Base-by-base conservation (phyloP, 2,888 invertebrate species). In the Adelphocoris suturalis region DNA sequence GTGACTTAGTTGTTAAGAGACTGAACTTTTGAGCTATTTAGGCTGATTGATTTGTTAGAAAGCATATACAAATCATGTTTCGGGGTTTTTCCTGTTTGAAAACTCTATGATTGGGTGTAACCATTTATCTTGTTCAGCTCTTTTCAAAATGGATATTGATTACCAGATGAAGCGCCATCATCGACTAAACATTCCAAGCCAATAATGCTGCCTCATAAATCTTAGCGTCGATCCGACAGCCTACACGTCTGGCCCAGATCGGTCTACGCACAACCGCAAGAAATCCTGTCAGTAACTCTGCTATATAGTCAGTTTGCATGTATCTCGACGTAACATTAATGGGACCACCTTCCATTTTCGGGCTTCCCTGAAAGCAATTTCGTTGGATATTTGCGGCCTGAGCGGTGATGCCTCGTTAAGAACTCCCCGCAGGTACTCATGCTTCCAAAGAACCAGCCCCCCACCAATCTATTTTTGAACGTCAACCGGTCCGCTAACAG, bases 391-490 rank as follows among this genome's bases (percentile, higher is more conserved):
- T 52, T 16, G 52, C 16, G 52, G 16, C 16, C 13, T 37, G 37
- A 37, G 37, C 37, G 37, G 13, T 61, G 61, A 9, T 61, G 16
- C 61, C 19, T 61, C 61, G 61, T 61, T 16, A 61, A 61, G 16
- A 16, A 61, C n/a, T 61, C 61, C 61, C 19, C 19, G 16, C n/a
- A 19, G 61, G 61, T n/a, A 61, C 19, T 61, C 19, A n/a, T 61
- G n/a, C 61, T 19, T 19, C 61, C 61, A 61, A 61, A 61, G n/a
- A 61, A 61, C 61, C 61, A n/a, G 61, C 19, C 61, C 19, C 11
- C 52, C 52, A 13, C 52, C 52, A 19, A 61, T 61, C 16, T 61
- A 61, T 61, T 19, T 61, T n/a, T 19, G n/a, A 9, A 9, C 19
- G n/a, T n/a, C 61, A 61, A 19, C 61, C 61, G 19, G 16, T 61